Evolutionary conservation across 1,140 invertebrate species (phyloP), one percentile per base, ranked within the genome.

Genomic region (Chelonus insularis): DNA sequence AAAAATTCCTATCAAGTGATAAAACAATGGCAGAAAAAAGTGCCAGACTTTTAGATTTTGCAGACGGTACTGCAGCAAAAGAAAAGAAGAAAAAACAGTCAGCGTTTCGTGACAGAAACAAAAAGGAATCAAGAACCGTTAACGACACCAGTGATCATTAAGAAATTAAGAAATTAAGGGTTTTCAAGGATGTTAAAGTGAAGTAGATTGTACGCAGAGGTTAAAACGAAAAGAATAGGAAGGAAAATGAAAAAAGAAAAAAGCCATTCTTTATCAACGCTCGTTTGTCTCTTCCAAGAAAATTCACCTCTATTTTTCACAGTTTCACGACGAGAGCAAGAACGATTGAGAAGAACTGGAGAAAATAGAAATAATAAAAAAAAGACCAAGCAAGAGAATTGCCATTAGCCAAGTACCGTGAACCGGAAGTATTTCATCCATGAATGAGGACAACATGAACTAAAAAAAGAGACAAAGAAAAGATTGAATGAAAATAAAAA

Each of bases 81-180:
- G 36, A 37, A 9, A 37, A 37, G 11, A 37, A 37, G 11, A 36
- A 56, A 12, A 60, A 60, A 60, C 18, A 51, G 47, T 59, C 54
- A 60, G 61, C 34, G 47, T 32, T 25, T 2, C 20, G 48, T 4
- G 52, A n/a, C 11, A 29, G 50, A 8, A 43, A 41, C 4, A 25
- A 51, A 52, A 57, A 63, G 21, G 45, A 34, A 50, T 25, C 41
- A 41, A 37, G 29, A 48, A 32, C 36, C 63, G 58, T 64, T 64
- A 64, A 60, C 54, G 50, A 54, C 63, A 43, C 45, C 14, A 34
- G 63, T 50, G 59, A 67, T 68, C 63, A 25, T 68, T 68, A 65
- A 55, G 66, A 65, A 65, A 68, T 68, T 65, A 65, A 57, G 54
- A 52, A 68, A 68, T 68, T 65, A 63, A 29, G 45, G 51, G 45